Conservation (phyloP, 2,797 vertebrate species). For the Chlorospingus semifuscus region DNA sequence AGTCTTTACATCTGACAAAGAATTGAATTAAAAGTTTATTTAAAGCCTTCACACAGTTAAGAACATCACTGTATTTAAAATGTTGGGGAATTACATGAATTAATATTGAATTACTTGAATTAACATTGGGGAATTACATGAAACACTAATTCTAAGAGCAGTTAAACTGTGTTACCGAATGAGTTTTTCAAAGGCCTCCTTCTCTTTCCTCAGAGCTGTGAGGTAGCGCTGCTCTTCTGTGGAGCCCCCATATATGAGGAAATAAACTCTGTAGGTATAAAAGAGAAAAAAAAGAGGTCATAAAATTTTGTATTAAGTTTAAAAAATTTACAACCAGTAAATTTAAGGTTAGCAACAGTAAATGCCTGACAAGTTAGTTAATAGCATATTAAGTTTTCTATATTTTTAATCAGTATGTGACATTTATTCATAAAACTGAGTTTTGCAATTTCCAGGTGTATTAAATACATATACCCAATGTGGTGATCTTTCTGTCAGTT, state of each 20-base stretch:
- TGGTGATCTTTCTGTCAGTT: neutral
- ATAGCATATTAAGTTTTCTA: neutral
- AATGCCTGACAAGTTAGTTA: neutral
- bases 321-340: neutral
- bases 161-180: constrained; percentile 82
- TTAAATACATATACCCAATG: neutral
- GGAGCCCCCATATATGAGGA: constrained; percentile 94
- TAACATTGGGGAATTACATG: neutral
- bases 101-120: no score
- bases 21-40: neutral
- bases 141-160: neutral
- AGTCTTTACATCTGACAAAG: neutral
- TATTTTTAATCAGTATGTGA: neutral
- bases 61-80: neutral
- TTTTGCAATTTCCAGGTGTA: neutral
- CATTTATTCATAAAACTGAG: neutral
- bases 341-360: neutral
- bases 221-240: constrained; percentile 96
- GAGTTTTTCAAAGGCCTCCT: constrained; percentile 94
- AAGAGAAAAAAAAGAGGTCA: neutral
- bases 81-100: neutral
- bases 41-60: neutral
- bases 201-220: constrained; percentile 91
- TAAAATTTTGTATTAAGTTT: neutral
- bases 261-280: constrained; percentile 85